phyloP scores from a whole-genome alignment of 1,140 invertebrate species.

The Drosophila mauritiana region DNA sequence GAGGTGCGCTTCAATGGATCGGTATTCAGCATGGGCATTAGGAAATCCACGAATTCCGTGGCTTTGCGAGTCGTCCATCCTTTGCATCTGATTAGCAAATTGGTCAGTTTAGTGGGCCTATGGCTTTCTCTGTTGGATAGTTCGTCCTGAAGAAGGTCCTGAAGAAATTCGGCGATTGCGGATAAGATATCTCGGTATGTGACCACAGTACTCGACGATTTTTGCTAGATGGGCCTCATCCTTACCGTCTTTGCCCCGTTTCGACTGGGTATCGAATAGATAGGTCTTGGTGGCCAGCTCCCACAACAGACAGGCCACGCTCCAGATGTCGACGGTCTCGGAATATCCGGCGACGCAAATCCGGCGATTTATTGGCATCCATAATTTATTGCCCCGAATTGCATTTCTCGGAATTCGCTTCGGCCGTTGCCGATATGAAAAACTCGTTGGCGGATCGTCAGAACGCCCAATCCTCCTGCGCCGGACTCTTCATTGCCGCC shows the following conservation, averaged over 20 bases:
- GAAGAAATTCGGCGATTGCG: slow-evolving; percentile 96
- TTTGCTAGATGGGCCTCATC: slow-evolving; percentile 99
- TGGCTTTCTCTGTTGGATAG: slow-evolving; percentile 94
- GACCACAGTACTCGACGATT: slow-evolving; percentile 97
- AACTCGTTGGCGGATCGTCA: slow-evolving; percentile 94
- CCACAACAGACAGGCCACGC: slow-evolving; percentile 99
- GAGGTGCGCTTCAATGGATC: slow-evolving; percentile 94
- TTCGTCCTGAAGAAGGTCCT: slow-evolving; percentile 95
- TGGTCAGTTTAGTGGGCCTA: slow-evolving; percentile 94
- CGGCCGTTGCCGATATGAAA: slow-evolving; percentile 95
- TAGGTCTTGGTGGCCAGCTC: slow-evolving; percentile 99
- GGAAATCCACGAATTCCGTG: slow-evolving; percentile 94
- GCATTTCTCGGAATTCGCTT: slow-evolving; percentile 94
- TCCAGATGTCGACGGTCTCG: slow-evolving; percentile 96
- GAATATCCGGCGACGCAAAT: slow-evolving; percentile 83
- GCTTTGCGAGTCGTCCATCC: slow-evolving; percentile 93
- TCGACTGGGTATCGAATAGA: slow-evolving; percentile 98
- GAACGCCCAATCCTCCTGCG: slow-evolving; percentile 94
- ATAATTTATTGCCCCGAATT: slow-evolving; percentile 94
- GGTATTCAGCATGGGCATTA: slow-evolving; percentile 96
- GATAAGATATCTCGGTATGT: slow-evolving; percentile 95
- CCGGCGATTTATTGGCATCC: slow-evolving; percentile 93
- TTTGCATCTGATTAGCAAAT: slow-evolving; percentile 96
- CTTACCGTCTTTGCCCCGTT: slow-evolving; percentile 90
- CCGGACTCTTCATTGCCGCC: slow-evolving; percentile 93